These are phyloP conservation scores for Acrobasis repandana DNA, from an alignment of 2,888 invertebrate genomes.

Conservation along the genomic window DNA sequence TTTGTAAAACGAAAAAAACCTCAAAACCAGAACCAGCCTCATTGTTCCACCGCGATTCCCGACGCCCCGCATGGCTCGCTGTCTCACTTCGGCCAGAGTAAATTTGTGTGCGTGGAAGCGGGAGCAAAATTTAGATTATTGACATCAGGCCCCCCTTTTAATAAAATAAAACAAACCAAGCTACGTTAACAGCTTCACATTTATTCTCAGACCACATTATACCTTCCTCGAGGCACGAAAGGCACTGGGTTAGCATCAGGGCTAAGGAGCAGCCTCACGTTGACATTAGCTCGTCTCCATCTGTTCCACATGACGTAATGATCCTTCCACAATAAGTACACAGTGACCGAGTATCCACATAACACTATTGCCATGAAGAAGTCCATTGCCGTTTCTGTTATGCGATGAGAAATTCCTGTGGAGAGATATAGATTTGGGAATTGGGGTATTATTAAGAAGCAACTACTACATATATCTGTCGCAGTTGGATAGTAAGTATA, in stretches of 20 bases:
- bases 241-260: slow-evolving; percentile 76
- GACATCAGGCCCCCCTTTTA: too few relatives aligned
- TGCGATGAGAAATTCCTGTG: slow-evolving; percentile 78
- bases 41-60: too few relatives aligned
- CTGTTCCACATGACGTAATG: slow-evolving; percentile 87
- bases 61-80: too few relatives aligned
- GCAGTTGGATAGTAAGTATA: too few relatives aligned
- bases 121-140: too few relatives aligned
- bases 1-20: too few relatives aligned
- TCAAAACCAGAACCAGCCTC: too few relatives aligned
- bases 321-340: slow-evolving; percentile 85
- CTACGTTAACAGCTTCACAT: slow-evolving; percentile 14
- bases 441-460: not conserved
- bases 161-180: too few relatives aligned
- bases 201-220: slow-evolving; percentile 61
- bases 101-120: too few relatives aligned
- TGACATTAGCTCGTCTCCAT: slow-evolving; percentile 86
- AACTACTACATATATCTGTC: too few relatives aligned
- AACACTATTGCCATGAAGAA: slow-evolving; percentile 85
- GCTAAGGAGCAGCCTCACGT: slow-evolving; percentile 83
- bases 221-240: slow-evolving; percentile 67
- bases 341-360: slow-evolving; percentile 84
- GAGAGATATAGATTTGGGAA: slow-evolving; percentile 12
- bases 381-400: slow-evolving; percentile 84
- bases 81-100: too few relatives aligned